Evolutionary conservation across 64 coral and sea anemone species (phyloP).

Genomic region (Porites lutea): DNA sequence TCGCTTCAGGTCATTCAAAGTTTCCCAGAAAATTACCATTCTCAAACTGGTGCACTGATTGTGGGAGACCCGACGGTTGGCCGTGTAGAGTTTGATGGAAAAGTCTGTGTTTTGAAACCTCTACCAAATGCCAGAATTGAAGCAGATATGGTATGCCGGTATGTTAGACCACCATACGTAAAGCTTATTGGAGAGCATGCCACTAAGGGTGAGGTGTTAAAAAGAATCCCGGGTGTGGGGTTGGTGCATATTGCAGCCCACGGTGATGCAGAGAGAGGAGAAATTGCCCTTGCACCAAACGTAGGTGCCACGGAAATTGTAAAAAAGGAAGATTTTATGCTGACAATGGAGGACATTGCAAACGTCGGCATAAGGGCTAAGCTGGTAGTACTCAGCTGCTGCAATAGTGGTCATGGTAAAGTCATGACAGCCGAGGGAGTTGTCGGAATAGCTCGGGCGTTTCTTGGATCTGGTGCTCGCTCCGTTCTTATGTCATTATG

Average conservation of each 20-base stretch:
- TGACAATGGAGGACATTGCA: constrained; percentile 59
- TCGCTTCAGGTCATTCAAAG: constrained; percentile 41
- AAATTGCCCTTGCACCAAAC: constrained; percentile 51
- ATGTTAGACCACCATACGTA: background rate
- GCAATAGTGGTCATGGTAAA: constrained; percentile 60
- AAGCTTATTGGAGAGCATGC: constrained; percentile 22
- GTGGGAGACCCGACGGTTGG: constrained; percentile 45
- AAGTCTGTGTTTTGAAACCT: background rate
- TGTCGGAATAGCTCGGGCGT: constrained; percentile 43
- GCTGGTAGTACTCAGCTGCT: constrained; percentile 55
- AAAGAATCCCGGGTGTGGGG: constrained; percentile 31
- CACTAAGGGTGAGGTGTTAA: constrained; percentile 27
- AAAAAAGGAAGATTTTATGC: constrained; percentile 50
- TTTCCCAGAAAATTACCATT: constrained; percentile 4
- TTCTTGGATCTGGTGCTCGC: constrained; percentile 50
- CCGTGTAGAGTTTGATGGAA: constrained; percentile 35
- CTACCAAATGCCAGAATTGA: constrained; percentile 12
- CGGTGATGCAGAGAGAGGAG: constrained; percentile 34
- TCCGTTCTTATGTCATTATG: constrained; percentile 47
- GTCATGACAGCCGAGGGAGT: constrained; percentile 44
- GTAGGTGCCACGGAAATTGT: background rate
- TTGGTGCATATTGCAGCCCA: constrained; percentile 66
- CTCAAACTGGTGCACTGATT: constrained; percentile 38
- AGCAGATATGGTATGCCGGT: constrained; percentile 5
- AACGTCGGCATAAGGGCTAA: constrained; percentile 33